Evolutionary conservation across 2,888 invertebrate genomes (phyloP).

Genomic region (Calliopum simillimum): DNA sequence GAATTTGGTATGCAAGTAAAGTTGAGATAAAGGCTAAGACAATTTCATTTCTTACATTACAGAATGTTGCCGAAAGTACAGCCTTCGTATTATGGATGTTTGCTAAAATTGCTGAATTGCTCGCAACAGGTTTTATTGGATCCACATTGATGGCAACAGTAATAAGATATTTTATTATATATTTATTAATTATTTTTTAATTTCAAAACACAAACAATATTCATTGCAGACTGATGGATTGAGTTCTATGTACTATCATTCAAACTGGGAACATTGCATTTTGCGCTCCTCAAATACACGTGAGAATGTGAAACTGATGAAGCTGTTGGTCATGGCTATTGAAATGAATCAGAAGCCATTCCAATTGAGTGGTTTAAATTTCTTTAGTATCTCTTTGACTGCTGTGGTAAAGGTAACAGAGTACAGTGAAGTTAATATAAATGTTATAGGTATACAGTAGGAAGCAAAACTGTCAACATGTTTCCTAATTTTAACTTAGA

Average conservation of each 20-base stretch:
- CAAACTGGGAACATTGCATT: constrained; percentile 54
- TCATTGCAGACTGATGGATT: constrained; percentile 51
- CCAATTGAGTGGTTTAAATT: constrained; percentile 54
- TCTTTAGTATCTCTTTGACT: constrained; percentile 55
- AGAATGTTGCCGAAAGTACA: constrained; percentile 50
- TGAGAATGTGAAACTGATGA: constrained; percentile 54
- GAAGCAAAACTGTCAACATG: too few species aligned
- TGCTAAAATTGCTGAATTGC: constrained; percentile 52
- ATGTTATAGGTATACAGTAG: too few species aligned
- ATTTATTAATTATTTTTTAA: not conserved
- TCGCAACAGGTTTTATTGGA: constrained; percentile 54
- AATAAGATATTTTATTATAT: not conserved
- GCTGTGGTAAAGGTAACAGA: constrained; percentile 53
- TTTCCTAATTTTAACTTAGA: too few species aligned
- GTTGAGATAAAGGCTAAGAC: too few species aligned
- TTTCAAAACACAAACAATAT: not conserved
- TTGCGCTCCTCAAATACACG: constrained; percentile 49
- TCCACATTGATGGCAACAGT: constrained; percentile 53
- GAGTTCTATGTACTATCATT: constrained; percentile 56
- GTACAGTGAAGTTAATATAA: not conserved
- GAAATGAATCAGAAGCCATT: constrained; percentile 52
- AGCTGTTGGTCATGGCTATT: constrained; percentile 53
- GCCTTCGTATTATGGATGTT: constrained; percentile 53
- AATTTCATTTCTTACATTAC: constrained; percentile 5
- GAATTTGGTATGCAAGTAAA: not conserved